phyloP scores from a whole-genome alignment of 2,888 invertebrate genomes.

The Cephus rjabovi region DNA sequence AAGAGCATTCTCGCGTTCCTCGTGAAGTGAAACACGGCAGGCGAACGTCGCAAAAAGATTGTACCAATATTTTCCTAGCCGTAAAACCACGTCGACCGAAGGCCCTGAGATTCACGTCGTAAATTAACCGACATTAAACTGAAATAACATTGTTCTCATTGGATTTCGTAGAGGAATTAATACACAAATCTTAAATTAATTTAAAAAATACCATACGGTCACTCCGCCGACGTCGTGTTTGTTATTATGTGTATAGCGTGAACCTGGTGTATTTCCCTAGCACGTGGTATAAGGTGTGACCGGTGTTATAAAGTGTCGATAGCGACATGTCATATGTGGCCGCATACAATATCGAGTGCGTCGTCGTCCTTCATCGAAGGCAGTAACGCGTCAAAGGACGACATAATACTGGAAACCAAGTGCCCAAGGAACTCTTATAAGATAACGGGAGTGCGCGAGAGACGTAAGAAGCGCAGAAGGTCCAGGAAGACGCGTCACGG shows the following conservation, averaged over 20 bases:
- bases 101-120: neutral
- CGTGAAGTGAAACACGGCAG: neutral
- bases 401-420: neutral
- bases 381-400: neutral
- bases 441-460: neutral
- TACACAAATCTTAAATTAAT: neutral
- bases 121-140: neutral
- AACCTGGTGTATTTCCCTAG: neutral
- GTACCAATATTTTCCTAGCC: slow-evolving; percentile 15
- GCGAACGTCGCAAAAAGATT: slow-evolving; percentile 16
- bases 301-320: neutral
- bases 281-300: neutral
- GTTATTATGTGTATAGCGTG: neutral
- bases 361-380: neutral
- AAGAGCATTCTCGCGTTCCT: neutral
- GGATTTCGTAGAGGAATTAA: neutral
- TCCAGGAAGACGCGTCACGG: neutral
- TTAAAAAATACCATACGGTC: neutral
- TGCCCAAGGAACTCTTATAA: neutral
- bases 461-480: neutral
- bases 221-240: neutral
- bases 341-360: neutral
- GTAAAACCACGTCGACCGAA: slow-evolving; percentile 6
- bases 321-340: neutral
- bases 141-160: neutral